Evolutionary conservation across 2,113 vertebrate species (phyloP), one percentile per base, ranked within the genome.

Genomic region (Istiophorus platypterus): DNA sequence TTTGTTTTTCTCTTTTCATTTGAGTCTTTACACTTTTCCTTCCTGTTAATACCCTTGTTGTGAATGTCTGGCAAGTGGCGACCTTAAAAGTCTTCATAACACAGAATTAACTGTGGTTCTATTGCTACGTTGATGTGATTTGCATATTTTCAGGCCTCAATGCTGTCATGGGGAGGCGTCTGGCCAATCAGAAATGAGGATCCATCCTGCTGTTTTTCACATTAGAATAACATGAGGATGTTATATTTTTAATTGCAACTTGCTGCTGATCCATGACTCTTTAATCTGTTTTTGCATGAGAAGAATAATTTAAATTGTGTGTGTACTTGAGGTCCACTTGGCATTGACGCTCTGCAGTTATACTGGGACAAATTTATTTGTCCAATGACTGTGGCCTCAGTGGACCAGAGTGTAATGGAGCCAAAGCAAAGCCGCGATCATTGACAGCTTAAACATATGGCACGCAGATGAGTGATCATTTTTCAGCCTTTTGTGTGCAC

Each of bases 1-100:
- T 64, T 69, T 51, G 15, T 90, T 95, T 95, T 95, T 94, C 92
- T 95, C 95, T 96, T 95, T 78, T 88, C 63, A 78, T 81, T 80
- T 81, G 56, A 79, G 79, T 91, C 85, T 88, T 83, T 82, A 88
- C 89, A 87, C 85, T 73, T 89, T 82, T 91, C 83, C 81, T 91
- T 86, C 84, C 86, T 56, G 91, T 88, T 82, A 61, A 89, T 66
- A 82, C 91, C 92, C 87, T 91, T 78, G 79, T 86, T 96, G 96
- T 97, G 96, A 98, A 96, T 96, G 96, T 98, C 96, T 98, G 97
- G 97, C 96, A 97, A 98, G 91, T 96, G 97, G 96, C 96, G 96
- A 96, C 96, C 96, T 97, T 97, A 94, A 96, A 96, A 91, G 84
- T 93, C 90, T 90, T 88, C 81, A 85, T 91, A 84, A 88, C 80